These are phyloP conservation scores for Pipistrellus pipistrellus DNA, from an alignment of 2,797 vertebrate species.

Conservation along the genomic window DNA sequence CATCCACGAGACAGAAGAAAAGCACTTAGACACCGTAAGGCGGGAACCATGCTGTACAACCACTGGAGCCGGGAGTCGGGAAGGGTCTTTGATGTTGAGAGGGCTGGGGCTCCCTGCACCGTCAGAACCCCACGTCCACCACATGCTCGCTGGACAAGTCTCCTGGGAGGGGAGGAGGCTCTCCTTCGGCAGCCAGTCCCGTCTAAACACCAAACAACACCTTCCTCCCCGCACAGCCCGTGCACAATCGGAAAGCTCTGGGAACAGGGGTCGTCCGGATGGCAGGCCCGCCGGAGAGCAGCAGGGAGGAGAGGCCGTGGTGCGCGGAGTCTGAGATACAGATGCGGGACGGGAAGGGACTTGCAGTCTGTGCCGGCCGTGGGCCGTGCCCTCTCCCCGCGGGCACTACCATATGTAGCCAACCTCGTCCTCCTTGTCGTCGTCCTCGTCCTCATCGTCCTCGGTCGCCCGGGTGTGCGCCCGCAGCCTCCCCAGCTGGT, in stretches of 20 bases:
- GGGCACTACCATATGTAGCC: conserved; percentile 98
- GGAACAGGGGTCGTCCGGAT: conserved; percentile 74
- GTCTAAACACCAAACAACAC: conserved; percentile 60
- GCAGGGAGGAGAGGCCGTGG: conserved; percentile 82
- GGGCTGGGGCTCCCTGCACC: conserved; percentile 74
- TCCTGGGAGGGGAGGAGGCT: conserved; percentile 65
- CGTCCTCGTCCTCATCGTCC: conserved; percentile 96
- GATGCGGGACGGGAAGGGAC: conserved; percentile 86
- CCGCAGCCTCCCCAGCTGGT: conserved; percentile 93
- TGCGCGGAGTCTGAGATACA: conserved; percentile 88
- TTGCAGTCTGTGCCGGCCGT: conserved; percentile 90
- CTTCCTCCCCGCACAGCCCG: conserved; percentile 72
- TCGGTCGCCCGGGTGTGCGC: conserved; percentile 93
- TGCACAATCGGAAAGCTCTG: conserved; percentile 80
- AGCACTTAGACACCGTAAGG: conserved; percentile 77
- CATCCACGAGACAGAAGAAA: conserved; percentile 82
- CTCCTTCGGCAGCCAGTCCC: conserved; percentile 71
- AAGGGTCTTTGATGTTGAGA: conserved; percentile 67
- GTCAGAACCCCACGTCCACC: conserved; percentile 65
- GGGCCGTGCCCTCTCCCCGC: conserved; percentile 88
- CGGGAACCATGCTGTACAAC: conserved; percentile 73
- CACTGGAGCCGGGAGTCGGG: conserved; percentile 61
- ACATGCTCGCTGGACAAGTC: conserved; percentile 73
- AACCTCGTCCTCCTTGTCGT: conserved; percentile 97
- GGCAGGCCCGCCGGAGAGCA: conserved; percentile 77